phyloP scores from a whole-genome alignment of 2,888 invertebrate species.

The Meandrusa payeni region DNA sequence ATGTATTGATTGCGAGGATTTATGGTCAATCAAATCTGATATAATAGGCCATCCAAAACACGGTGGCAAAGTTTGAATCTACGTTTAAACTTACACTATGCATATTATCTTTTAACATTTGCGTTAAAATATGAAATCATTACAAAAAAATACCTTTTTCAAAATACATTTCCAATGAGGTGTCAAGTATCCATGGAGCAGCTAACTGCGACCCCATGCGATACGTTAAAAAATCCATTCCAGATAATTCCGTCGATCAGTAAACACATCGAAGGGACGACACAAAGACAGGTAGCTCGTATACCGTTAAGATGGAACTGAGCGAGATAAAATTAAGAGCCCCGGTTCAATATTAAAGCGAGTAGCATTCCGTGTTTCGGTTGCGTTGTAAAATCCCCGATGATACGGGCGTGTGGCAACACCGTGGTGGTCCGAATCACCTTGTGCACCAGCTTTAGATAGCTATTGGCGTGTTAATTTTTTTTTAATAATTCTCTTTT shows the following conservation, averaged over 20 bases:
- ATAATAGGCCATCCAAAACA: too few species aligned
- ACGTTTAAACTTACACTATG: too few species aligned
- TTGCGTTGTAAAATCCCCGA: slow-evolving; percentile 40
- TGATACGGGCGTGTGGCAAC: slow-evolving; percentile 35
- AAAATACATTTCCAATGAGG: not conserved
- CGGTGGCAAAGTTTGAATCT: too few species aligned
- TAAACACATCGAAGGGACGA: slow-evolving; percentile 6
- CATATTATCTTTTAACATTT: too few species aligned
- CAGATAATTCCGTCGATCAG: slow-evolving; percentile 1
- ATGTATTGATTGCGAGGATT: too few species aligned
- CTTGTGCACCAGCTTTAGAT: not conserved
- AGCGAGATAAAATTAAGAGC: slow-evolving; percentile 31
- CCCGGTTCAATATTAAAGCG: slow-evolving; percentile 22
- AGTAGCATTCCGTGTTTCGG: slow-evolving; percentile 71
- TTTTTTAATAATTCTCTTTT: too few species aligned
- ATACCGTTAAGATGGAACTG: slow-evolving; percentile 62
- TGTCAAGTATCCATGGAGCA: not conserved
- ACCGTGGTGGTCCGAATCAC: slow-evolving; percentile 14
- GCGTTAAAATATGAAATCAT: too few species aligned
- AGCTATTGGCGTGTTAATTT: slow-evolving; percentile 3
- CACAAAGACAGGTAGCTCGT: slow-evolving; percentile 64
- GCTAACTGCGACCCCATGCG: not conserved
- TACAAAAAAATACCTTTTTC: too few species aligned
- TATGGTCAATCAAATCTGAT: too few species aligned
- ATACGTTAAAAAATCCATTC: not conserved